Conservation (phyloP, 2,888 invertebrate genomes). For the Cephalotes varians region DNA sequence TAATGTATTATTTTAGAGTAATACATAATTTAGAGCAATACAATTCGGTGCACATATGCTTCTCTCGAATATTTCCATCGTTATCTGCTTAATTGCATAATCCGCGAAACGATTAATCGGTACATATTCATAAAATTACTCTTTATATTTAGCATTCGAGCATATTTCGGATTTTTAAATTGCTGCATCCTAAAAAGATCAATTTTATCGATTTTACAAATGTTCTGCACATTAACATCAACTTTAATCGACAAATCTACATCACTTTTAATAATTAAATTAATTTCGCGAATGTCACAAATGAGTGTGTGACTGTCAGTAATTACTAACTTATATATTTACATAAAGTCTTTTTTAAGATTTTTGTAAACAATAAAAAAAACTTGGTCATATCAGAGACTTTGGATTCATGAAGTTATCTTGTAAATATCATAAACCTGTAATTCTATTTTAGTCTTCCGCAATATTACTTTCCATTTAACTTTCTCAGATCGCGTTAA, state of each 20-base stretch:
- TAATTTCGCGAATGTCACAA: background rate
- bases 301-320: background rate
- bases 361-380: background rate
- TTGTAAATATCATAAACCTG: conserved; percentile 15
- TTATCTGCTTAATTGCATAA: conserved; percentile 77
- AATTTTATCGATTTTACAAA: conserved; percentile 69
- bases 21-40: no score
- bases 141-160: conserved; percentile 59
- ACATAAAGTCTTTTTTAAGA: background rate
- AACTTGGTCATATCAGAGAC: background rate
- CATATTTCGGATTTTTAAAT: conserved; percentile 44
- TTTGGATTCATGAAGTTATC: conserved; percentile 28
- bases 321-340: background rate
- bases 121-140: conserved; percentile 81
- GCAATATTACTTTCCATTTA: conserved; percentile 10
- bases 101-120: conserved; percentile 75
- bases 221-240: conserved; percentile 41
- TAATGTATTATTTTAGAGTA: background rate
- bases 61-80: conserved; percentile 64
- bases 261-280: conserved; percentile 2
- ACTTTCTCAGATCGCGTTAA: conserved; percentile 36
- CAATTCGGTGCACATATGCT: conserved; percentile 73
- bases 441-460: conserved; percentile 36
- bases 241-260: conserved; percentile 50
- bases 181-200: conserved; percentile 57